Evolutionary conservation across 2,113 vertebrate species (phyloP), one percentile per base, ranked within the genome.

Genomic region (Coturnix japonica): DNA sequence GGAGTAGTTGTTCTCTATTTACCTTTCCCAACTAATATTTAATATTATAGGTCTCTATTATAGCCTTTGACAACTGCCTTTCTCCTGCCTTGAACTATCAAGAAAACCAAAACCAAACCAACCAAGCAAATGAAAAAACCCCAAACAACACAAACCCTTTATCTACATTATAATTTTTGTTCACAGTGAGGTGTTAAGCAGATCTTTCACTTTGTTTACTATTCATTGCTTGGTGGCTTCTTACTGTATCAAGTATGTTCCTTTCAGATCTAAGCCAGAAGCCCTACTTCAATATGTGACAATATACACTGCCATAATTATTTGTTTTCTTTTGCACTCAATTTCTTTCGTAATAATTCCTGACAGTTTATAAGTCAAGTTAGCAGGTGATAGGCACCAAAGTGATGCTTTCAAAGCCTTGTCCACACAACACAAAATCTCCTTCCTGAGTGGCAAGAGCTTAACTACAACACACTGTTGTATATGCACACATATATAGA

Each of bases 1-100:
- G 20, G 54, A 91, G 82, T 59, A 5, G 2, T 79, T 93, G 44
- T 57, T 91, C n/a, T 49, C 69, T 91, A 37, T 85, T 92, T 94
- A 91, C 41, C 31, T 79, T 89, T 82, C 60, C 54, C 28, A 70
- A 70, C 21, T 70, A 76, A 81, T 66, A 49, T 85, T 76, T 61
- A 60, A 84, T 80, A 88, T 78, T 47, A 75, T 6, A 78, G 66
- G 46, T 22, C 7, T 59, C 37, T 61, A 6, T 75, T n/a, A 35
- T 13, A 78, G 35, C 13, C 35, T 54, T 81, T 78, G 74, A 26
- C 61, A 87, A 41, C n/a, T 9, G 65, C 8, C 47, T 57, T 65
- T 79, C 18, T 89, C 84, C 49, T 91, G 63, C 22, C 64, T 76
- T 70, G 37, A 70, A 41, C 8, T 28, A 46, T 59, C 35, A 66